Conservation (phyloP, 2,113 vertebrate genomes). For the Ancistrus triradiatus region DNA sequence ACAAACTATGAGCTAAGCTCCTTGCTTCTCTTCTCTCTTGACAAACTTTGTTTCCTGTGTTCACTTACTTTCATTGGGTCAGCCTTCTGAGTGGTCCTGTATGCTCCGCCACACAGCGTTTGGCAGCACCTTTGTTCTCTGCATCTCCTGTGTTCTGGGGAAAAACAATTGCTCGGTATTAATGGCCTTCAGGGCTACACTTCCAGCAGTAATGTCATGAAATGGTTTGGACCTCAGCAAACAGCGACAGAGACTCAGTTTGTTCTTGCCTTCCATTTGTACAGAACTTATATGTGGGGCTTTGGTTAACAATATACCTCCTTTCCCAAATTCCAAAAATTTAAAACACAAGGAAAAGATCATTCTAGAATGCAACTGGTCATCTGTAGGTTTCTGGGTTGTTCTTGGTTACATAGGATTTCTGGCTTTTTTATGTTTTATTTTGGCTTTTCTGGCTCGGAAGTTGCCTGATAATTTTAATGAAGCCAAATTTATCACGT, state of each 20-base stretch:
- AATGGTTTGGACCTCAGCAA: conserved; percentile 65
- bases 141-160: conserved; percentile 57
- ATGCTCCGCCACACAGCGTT: conserved; percentile 37
- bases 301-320: conserved; percentile 61
- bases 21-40: conserved; percentile 30
- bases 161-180: conserved; percentile 70
- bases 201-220: conserved; percentile 62
- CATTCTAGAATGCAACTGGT: conserved; percentile 56
- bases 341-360: conserved; percentile 52
- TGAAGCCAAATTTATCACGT: conserved; percentile 69
- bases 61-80: conserved; percentile 30
- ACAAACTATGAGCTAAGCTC: conserved; percentile 39
- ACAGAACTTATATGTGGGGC: conserved; percentile 58
- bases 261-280: conserved; percentile 54
- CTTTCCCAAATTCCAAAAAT: conserved; percentile 58
- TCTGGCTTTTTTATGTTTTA: conserved; percentile 56
- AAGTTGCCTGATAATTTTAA: conserved; percentile 70
- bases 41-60: conserved; percentile 38
- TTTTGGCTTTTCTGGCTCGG: conserved; percentile 61
- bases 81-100: conserved; percentile 23
- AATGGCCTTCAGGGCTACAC: conserved; percentile 67
- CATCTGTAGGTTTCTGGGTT: conserved; percentile 57
- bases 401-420: conserved; percentile 65
- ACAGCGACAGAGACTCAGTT: conserved; percentile 57
- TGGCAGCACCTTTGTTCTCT: conserved; percentile 29